Percentiles rank a stretch among this genome's conserved stretches.
These are phyloP conservation scores for Otus sunia DNA, from an alignment of 2,113 vertebrate genomes.

Conservation along the genomic window DNA sequence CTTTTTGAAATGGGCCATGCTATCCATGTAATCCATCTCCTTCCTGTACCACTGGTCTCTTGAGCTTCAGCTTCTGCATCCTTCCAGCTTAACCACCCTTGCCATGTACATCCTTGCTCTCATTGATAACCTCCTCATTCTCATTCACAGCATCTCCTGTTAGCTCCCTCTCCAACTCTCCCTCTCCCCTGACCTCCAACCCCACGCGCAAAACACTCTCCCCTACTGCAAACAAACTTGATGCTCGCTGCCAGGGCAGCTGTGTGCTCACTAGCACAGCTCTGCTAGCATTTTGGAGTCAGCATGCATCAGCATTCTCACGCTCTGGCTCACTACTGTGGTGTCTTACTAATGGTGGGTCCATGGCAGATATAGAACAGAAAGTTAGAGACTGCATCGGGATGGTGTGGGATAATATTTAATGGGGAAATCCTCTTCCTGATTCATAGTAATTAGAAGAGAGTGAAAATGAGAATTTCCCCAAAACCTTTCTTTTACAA, in stretches of 20 bases:
- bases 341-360: not conserved
- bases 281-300: not conserved
- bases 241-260: not conserved
- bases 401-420: not conserved
- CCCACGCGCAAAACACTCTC: not conserved
- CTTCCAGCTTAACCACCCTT: not conserved
- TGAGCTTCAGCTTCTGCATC: not conserved
- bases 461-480: not conserved
- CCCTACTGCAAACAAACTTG: not conserved
- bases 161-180: not conserved
- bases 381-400: not conserved
- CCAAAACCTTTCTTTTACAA: not conserved
- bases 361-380: not conserved
- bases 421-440: not conserved
- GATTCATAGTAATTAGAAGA: not conserved
- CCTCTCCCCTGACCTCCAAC: not conserved
- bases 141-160: not conserved
- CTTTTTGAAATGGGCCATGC: not conserved
- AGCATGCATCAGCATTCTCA: not conserved
- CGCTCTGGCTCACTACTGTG: not conserved
- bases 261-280: not conserved
- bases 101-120: not conserved
- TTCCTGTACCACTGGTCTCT: not conserved
- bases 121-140: accelerated
- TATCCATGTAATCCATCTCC: not conserved